Evolutionary conservation across 2,888 invertebrate species (phyloP).

Genomic region (Bhutanitis thaidina): DNA sequence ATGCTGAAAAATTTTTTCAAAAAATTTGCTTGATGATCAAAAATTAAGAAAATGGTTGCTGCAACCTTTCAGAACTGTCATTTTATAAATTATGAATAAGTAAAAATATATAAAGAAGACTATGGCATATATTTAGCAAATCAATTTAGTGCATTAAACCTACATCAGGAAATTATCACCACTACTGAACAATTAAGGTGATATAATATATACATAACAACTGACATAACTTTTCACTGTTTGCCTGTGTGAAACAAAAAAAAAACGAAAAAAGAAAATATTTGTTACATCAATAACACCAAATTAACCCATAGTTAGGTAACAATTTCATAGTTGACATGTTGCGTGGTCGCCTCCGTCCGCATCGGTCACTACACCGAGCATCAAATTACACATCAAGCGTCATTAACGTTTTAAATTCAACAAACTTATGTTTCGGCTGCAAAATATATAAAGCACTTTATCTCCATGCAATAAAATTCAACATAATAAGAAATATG

Average conservation of each 20-base stretch:
- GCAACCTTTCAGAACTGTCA: too few species aligned
- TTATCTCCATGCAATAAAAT: conserved; percentile 38
- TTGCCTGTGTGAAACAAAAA: not conserved
- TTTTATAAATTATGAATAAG: too few species aligned
- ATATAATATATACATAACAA: too few species aligned
- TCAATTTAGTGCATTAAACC: too few species aligned
- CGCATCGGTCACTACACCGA: conserved; percentile 69
- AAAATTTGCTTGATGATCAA: too few species aligned
- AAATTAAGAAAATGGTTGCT: too few species aligned
- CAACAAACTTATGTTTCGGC: conserved; percentile 39
- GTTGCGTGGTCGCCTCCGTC: conserved; percentile 65
- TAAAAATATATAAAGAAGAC: too few species aligned
- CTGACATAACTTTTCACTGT: too few species aligned
- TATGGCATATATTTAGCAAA: too few species aligned
- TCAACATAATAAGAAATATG: conserved; percentile 40
- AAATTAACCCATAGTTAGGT: conserved; percentile 59
- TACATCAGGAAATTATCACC: too few species aligned
- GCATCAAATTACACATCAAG: conserved; percentile 72
- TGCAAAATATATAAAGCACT: conserved; percentile 29
- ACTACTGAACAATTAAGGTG: too few species aligned
- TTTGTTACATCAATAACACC: conserved; percentile 56
- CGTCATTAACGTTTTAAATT: conserved; percentile 70
- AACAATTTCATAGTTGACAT: conserved; percentile 76
- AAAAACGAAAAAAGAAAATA: conserved; percentile 17
- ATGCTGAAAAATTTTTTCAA: too few species aligned